Base-by-base conservation (phyloP, 2,113 vertebrate species). In the Zeus faber region DNA sequence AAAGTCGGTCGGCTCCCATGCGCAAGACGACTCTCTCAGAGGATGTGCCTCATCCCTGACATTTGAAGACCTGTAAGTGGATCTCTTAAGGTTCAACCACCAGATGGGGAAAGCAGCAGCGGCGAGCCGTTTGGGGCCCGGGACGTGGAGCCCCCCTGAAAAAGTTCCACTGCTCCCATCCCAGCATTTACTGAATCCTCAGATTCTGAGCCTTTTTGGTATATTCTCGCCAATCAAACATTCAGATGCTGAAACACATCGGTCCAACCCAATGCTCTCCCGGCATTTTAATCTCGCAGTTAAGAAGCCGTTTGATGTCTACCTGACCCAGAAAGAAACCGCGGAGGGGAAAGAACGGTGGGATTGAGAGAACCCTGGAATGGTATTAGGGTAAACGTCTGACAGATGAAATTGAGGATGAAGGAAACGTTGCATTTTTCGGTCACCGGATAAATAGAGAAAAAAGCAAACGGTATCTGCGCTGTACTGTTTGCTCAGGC, bases 401-500 rank as follows among this genome's bases (percentile, higher is more conserved):
- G 70, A 80, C 71, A 64, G 77, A 80, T 80, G 65, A 74, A 81
- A 76, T 46, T 56, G 69, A 79, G 72, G 63, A 81, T 52, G 80
- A 62, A 76, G 70, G 77, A 84, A 80, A 72, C 6, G 44, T 67
- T 69, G 57, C 44, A 37, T 65, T 73, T 80, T 73, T 64, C 57
- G 63, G 62, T 40, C 67, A 53, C 55, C 60, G 58, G 57, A 85
- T 82, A 85, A 88, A 85, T 67, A 85, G 37, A 65, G 67, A 61
- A 29, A 48, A n/a, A 45, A 75, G 68, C 64, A 70, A 76, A 62
- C 85, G 62, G 62, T 82, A 76, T 86, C 77, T 85, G 72, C 69
- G 80, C 71, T 73, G 74, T 75, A 75, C 57, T 70, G 74, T 87
- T 89, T 85, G 70, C 72, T 72, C 73, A 65, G 66, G 76, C 56